Evolutionary conservation across 2,797 vertebrate species (phyloP), one percentile per base, ranked within the genome.

Genomic region (Sebastes minor): DNA sequence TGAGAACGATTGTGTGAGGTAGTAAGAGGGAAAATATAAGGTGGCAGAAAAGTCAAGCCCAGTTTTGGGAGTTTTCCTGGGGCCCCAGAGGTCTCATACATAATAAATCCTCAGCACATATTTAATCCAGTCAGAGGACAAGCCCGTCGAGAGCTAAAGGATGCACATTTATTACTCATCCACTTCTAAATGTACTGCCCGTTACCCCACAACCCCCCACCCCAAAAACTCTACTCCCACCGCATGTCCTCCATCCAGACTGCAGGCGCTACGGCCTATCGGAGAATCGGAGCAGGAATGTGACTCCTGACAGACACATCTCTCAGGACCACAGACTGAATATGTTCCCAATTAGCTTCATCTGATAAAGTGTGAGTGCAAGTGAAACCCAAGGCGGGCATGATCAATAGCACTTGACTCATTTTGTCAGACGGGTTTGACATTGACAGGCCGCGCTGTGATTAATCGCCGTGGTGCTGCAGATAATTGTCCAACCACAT

Each of bases 291-390:
- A 84, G 88, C 85, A 94, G 94, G 94, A 95, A 95, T 95, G 94
- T 85, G 90, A 88, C 88, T 93, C 90, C 91, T 94, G 93, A 94
- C 94, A 95, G 90, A 89, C 92, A 85, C 89, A 91, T 92, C 92
- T 94, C 92, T 86, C 88, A 89, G 91, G 88, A 87, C 91, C 92
- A 82, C 89, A 80, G 90, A 81, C 85, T 77, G 79, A 94, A 92
- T 95, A 91, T 95, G 94, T 95, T 95, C 92, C 86, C 89, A 93
- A 94, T 95, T 95, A 95, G 88, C 88, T 88, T 60, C 94, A 94
- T 95, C 91, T 94, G 94, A 95, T 94, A 94, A 94, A 94, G 90
- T 90, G 88, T 91, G 93, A 94, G 93, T 93, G 93, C 89, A 92
- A 93, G 92, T 89, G 90, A 94, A 94, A 94, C 85, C 86, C 91